phyloP scores from a whole-genome alignment of 2,888 invertebrate species.

The Sepioteuthis lessoniana region DNA sequence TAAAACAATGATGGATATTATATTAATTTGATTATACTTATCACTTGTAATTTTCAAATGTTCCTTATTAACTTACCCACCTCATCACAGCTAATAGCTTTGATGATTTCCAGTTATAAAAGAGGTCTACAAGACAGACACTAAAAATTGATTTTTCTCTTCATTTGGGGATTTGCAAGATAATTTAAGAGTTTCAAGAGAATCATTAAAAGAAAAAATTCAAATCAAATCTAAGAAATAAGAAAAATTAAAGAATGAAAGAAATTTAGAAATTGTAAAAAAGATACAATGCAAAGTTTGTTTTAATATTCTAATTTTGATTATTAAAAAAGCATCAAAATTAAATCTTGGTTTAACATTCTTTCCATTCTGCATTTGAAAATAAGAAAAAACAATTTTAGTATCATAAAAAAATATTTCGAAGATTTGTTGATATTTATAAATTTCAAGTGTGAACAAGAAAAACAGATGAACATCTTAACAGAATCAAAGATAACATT shows the following conservation, averaged over 20 bases:
- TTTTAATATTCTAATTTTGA: neutral
- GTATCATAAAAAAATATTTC: neutral
- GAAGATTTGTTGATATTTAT: neutral
- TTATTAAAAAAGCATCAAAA: neutral
- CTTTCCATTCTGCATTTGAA: conserved; percentile 25
- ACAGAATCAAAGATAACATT: too few species aligned
- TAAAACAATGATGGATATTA: neutral
- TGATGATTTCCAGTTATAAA: neutral
- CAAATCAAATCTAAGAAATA: neutral
- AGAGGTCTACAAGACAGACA: neutral
- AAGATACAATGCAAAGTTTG: neutral
- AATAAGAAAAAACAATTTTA: conserved; percentile 12
- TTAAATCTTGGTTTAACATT: neutral
- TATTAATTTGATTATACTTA: neutral
- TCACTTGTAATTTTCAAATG: too few species aligned
- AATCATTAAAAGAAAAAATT: neutral
- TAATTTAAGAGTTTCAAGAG: neutral
- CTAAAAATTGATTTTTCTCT: neutral
- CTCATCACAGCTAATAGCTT: neutral
- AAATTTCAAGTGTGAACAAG: neutral
- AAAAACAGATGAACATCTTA: neutral
- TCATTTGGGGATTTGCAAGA: neutral
- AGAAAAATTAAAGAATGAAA: neutral
- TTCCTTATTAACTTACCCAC: too few species aligned
- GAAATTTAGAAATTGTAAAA: neutral